Evolutionary conservation across 2,888 invertebrate species (phyloP).

Genomic region (Protophormia terraenovae): DNA sequence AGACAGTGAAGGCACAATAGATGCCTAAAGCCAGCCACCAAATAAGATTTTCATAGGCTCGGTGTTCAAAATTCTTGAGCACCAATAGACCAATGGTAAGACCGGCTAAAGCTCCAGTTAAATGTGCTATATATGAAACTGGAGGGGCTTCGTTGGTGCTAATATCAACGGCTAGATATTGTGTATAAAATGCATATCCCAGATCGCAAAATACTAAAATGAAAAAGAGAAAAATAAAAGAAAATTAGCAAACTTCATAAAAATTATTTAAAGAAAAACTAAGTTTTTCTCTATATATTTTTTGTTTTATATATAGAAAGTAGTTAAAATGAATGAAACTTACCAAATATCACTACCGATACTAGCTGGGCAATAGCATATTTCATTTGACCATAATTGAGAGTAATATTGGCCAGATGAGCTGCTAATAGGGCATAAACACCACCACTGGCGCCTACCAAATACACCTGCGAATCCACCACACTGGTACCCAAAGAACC

Average conservation of each 20-base stretch:
- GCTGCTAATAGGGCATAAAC: slow-evolving; percentile 98
- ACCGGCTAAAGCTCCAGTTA: slow-evolving; percentile 96
- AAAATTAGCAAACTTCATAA: slow-evolving; percentile 41
- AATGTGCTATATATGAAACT: slow-evolving; percentile 97
- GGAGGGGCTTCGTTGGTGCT: slow-evolving; percentile 83
- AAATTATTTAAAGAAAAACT: neutral
- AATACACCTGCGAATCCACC: slow-evolving; percentile 95
- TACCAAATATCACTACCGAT: slow-evolving; percentile 95
- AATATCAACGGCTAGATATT: slow-evolving; percentile 83
- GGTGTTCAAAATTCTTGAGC: slow-evolving; percentile 95
- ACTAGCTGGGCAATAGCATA: slow-evolving; percentile 94
- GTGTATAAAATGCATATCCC: slow-evolving; percentile 96
- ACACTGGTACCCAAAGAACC: slow-evolving; percentile 92
- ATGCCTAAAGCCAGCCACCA: slow-evolving; percentile 98
- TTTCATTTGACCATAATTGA: slow-evolving; percentile 98
- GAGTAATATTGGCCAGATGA: slow-evolving; percentile 96
- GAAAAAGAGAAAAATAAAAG: slow-evolving; percentile 57
- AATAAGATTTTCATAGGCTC: slow-evolving; percentile 93
- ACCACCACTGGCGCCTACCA: slow-evolving; percentile 98
- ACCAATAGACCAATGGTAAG: slow-evolving; percentile 96
- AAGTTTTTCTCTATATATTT: slow-evolving; percentile 42
- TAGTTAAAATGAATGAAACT: slow-evolving; percentile 73
- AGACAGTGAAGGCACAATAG: slow-evolving; percentile 95
- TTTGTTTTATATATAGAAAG: no score
- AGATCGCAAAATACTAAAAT: slow-evolving; percentile 91